Percentiles rank a stretch among this genome's conserved stretches.
phyloP scores from a whole-genome alignment of 2,113 vertebrate genomes.

The Paradoxurus hermaphroditus region DNA sequence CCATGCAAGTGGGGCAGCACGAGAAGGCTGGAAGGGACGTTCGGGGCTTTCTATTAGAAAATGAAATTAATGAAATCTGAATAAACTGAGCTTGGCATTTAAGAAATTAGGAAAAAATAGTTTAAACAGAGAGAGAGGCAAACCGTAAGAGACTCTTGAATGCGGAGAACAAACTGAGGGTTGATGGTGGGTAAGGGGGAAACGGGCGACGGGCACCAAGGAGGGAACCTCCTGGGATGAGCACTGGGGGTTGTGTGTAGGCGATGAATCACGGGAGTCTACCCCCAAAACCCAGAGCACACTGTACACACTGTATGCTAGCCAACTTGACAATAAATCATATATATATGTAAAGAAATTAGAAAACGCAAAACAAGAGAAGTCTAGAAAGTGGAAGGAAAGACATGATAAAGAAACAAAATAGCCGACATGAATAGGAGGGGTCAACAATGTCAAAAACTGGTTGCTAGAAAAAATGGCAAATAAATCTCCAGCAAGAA shows the following conservation, averaged over 20 bases:
- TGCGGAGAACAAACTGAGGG: too few relatives aligned
- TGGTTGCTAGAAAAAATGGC: not conserved
- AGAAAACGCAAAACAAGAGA: not conserved
- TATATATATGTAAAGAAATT: not conserved
- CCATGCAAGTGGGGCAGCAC: not conserved
- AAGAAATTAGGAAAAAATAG: not conserved
- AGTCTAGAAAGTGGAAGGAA: not conserved
- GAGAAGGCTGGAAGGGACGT: not conserved
- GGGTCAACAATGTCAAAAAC: accelerated
- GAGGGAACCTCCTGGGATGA: too few relatives aligned
- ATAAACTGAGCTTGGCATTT: not conserved
- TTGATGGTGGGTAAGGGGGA: too few relatives aligned
- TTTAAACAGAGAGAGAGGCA: too few relatives aligned
- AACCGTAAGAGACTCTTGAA: too few relatives aligned
- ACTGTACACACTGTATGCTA: too few relatives aligned
- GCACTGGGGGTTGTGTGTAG: too few relatives aligned
- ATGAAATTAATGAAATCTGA: not conserved
- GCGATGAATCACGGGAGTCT: too few relatives aligned
- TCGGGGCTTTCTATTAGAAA: too few relatives aligned
- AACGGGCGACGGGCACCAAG: too few relatives aligned
- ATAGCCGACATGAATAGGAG: not conserved
- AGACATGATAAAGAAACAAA: not conserved
- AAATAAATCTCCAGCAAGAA: accelerated
- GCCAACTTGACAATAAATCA: too few relatives aligned
- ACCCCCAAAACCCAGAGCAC: too few relatives aligned